Conservation (phyloP, 2,888 invertebrate genomes). For the Drosophila helvetica region DNA sequence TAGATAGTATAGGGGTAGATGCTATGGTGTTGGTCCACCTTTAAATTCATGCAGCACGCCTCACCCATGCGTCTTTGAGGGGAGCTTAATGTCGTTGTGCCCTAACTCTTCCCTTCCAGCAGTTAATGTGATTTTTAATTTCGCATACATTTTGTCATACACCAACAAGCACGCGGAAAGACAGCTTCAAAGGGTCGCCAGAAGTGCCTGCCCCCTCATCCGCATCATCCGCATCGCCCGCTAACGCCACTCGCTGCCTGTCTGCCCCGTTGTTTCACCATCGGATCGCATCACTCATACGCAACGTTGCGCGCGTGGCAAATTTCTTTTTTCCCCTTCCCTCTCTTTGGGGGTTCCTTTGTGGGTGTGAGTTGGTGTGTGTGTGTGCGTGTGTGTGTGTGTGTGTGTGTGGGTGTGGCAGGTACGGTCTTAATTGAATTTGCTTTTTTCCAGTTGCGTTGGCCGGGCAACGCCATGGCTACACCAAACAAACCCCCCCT, state of each 20-base stretch:
- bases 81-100: neutral
- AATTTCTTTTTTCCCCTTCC: slow-evolving; percentile 13
- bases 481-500: neutral
- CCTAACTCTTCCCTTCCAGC: slow-evolving; percentile 5
- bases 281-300: slow-evolving; percentile 45
- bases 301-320: slow-evolving; percentile 28
- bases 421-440: slow-evolving; percentile 71
- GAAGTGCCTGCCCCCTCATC: slow-evolving; percentile 1
- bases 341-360: neutral
- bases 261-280: slow-evolving; percentile 9
- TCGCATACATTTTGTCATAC: slow-evolving; percentile 41
- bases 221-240: neutral
- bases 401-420: slow-evolving; percentile 49
- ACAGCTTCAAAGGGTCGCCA: slow-evolving; percentile 33
- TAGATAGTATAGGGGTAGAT: neutral
- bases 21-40: no score
- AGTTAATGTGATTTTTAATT: slow-evolving; percentile 67
- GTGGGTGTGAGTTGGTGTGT: neutral
- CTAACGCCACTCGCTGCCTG: neutral
- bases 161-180: slow-evolving; percentile 1
- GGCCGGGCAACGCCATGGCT: slow-evolving; percentile 51
- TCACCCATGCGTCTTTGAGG: neutral
- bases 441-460: slow-evolving; percentile 46
- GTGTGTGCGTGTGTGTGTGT: slow-evolving; percentile 4
- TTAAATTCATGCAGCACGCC: neutral